phyloP scores from a whole-genome alignment of 2,888 invertebrate genomes.

The Dolichomitus sp. region DNA sequence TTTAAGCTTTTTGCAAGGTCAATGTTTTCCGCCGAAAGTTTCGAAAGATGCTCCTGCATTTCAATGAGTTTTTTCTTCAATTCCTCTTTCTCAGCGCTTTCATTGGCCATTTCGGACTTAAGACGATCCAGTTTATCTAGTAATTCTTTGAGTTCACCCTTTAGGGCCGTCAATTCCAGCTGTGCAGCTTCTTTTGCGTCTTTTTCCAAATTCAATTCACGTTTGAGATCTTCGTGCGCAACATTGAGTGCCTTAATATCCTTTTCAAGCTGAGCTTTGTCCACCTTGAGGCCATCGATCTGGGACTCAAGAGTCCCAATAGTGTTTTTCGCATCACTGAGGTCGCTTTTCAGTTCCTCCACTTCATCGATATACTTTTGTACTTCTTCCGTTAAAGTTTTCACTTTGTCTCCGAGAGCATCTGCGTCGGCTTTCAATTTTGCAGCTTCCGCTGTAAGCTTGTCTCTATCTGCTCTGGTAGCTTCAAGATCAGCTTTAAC shows the following conservation, averaged over 20 bases:
- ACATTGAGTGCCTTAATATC: conserved; percentile 59
- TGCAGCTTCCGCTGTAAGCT: conserved; percentile 25
- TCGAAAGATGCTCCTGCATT: conserved; percentile 59
- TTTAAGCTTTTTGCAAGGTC: conserved; percentile 67
- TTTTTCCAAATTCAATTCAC: conserved; percentile 63
- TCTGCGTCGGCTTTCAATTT: conserved; percentile 34
- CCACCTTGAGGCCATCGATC: conserved; percentile 40
- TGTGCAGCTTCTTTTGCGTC: conserved; percentile 63
- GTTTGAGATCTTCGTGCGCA: conserved; percentile 24
- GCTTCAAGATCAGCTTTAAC: conserved; percentile 41
- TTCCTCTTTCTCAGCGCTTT: conserved; percentile 54
- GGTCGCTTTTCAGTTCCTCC: conserved; percentile 42
- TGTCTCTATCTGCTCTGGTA: conserved; percentile 43
- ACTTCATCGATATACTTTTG: conserved; percentile 12
- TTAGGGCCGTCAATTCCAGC: conserved; percentile 71
- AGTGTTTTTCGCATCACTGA: conserved; percentile 39
- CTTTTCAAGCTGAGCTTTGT: conserved; percentile 61
- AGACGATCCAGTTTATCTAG: conserved; percentile 66
- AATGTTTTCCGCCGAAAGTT: conserved; percentile 49
- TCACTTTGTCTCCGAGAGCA: conserved; percentile 19
- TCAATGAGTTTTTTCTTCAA: conserved; percentile 53
- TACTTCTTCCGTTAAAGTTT: conserved; percentile 32
- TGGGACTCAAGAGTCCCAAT: conserved; percentile 60
- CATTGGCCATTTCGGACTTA: conserved; percentile 58
- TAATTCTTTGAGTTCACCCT: conserved; percentile 72